Conservation (phyloP, 2,113 vertebrate genomes). For the Aramus guarauna region DNA sequence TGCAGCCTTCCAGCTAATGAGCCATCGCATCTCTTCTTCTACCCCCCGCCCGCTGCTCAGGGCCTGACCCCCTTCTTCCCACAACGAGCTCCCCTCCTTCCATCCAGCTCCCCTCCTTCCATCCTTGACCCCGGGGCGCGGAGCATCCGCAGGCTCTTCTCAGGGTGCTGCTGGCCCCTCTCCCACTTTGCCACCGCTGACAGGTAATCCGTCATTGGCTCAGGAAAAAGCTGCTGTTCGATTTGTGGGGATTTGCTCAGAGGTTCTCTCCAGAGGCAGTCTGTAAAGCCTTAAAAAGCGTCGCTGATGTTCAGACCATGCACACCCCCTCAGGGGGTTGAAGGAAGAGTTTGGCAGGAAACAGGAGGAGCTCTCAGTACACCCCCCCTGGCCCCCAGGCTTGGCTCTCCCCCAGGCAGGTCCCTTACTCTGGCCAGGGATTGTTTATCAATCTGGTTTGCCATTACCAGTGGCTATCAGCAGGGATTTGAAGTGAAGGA, state of each 20-base stretch:
- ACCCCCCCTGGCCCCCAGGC: fast-evolving
- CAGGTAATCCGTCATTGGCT: fast-evolving
- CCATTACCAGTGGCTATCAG: fast-evolving
- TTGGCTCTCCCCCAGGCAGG: fast-evolving
- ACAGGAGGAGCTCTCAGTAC: fast-evolving
- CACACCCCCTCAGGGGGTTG: fast-evolving
- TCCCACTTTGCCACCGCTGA: fast-evolving
- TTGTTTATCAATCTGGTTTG: fast-evolving
- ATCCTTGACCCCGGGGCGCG: no score
- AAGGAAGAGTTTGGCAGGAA: fast-evolving
- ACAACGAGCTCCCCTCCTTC: no score
- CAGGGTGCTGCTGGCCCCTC: fast-evolving
- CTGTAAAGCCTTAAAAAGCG: fast-evolving
- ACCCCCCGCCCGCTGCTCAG: no score
- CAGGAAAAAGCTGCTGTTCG: background rate
- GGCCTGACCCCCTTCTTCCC: no score
- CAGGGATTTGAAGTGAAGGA: fast-evolving
- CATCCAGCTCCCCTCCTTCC: background rate
- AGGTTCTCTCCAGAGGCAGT: background rate
- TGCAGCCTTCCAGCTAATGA: fast-evolving
- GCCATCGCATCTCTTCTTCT: background rate
- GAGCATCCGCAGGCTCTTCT: no score
- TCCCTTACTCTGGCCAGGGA: fast-evolving
- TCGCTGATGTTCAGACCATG: fast-evolving
- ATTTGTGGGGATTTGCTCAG: fast-evolving